These are phyloP conservation scores for Auanema sp. DNA, from an alignment of 2,888 invertebrate genomes.

Conservation along the genomic window DNA sequence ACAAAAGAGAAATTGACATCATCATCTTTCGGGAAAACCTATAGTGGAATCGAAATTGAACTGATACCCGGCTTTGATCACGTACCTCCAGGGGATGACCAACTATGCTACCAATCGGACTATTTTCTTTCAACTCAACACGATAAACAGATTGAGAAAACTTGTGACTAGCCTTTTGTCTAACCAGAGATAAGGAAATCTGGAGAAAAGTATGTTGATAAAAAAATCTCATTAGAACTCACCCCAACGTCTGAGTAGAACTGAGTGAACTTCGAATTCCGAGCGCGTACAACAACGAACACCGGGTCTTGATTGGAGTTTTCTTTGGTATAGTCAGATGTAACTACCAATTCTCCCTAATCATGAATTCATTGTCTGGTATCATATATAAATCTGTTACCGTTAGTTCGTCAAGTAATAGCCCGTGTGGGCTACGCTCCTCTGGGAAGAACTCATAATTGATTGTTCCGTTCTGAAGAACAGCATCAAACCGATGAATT, in stretches of 20 bases:
- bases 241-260: slow-evolving; percentile 61
- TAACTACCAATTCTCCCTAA: slow-evolving; percentile 38
- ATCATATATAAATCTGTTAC: too few relatives aligned
- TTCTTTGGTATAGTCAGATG: slow-evolving; percentile 24
- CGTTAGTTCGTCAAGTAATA: slow-evolving; percentile 47
- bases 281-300: slow-evolving; percentile 59
- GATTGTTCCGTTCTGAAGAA: slow-evolving; percentile 33
- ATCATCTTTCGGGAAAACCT: slow-evolving; percentile 14
- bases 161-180: slow-evolving; percentile 22
- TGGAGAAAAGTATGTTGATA: slow-evolving; percentile 7
- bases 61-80: not conserved
- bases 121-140: slow-evolving; percentile 48
- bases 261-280: slow-evolving; percentile 40
- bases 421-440: slow-evolving; percentile 27
- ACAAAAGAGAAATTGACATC: slow-evolving; percentile 21
- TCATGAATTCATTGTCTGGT: too few relatives aligned
- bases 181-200: slow-evolving; percentile 34
- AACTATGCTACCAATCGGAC: slow-evolving; percentile 41
- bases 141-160: slow-evolving; percentile 56
- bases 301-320: slow-evolving; percentile 21
- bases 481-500: slow-evolving; percentile 39
- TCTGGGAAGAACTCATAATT: slow-evolving; percentile 48
- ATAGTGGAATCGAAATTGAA: not conserved
- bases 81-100: slow-evolving; percentile 19
- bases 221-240: not conserved